A percentile compares a stretch with the other conserved stretches of the same genome.
Conservation (phyloP, 2,888 invertebrate species). For the Meiosimyza decipiens region DNA sequence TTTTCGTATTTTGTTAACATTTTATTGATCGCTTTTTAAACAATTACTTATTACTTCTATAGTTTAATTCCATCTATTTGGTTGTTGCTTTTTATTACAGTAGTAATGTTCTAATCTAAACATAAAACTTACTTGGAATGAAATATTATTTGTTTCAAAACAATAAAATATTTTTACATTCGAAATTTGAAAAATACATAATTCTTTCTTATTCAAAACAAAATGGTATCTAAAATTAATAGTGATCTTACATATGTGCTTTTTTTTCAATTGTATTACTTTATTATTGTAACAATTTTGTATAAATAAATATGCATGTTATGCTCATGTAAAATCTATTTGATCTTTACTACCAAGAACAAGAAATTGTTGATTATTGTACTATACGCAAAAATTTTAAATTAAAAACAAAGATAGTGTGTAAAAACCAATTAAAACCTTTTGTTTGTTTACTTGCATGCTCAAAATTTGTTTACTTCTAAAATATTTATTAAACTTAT, state of each 20-base stretch:
- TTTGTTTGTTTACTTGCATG: background rate
- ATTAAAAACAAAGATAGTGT: constrained; percentile 18
- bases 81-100: background rate
- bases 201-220: too few relatives aligned
- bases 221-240: too few relatives aligned
- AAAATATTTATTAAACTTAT: background rate
- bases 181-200: too few relatives aligned
- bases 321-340: too few relatives aligned
- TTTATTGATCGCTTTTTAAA: constrained; percentile 13
- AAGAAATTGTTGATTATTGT: too few relatives aligned
- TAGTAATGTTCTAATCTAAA: too few relatives aligned
- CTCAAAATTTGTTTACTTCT: background rate
- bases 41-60: background rate
- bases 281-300: constrained; percentile 25
- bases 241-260: too few relatives aligned
- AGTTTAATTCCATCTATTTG: constrained; percentile 2
- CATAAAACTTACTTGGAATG: background rate
- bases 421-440: constrained; percentile 16
- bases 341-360: too few relatives aligned
- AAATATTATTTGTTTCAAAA: background rate
- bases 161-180: too few relatives aligned
- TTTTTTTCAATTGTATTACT: too few relatives aligned
- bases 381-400: too few relatives aligned
- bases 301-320: background rate
- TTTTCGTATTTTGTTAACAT: constrained; percentile 8